Conservation (phyloP, 2,888 invertebrate genomes). For the Drosophila rubida region DNA sequence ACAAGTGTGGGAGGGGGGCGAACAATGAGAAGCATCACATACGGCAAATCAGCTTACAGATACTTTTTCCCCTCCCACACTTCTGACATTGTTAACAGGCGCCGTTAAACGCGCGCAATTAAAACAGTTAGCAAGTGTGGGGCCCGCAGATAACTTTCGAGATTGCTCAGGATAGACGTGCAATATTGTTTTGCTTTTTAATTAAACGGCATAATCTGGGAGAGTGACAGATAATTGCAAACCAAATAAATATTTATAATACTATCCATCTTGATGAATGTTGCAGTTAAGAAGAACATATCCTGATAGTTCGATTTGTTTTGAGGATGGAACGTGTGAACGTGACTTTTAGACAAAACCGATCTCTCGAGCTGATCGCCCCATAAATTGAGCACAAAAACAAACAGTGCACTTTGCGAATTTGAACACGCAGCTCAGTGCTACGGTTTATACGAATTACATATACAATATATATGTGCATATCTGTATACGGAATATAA, state of each 20-base stretch:
- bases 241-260: too few species aligned
- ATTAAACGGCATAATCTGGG: neutral
- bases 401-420: conserved; percentile 28
- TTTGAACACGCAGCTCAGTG: conserved; percentile 43
- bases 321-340: conserved; percentile 33
- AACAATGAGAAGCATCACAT: conserved; percentile 20
- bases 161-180: neutral
- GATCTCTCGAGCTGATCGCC: too few species aligned
- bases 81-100: conserved; percentile 11
- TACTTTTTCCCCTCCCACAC: conserved; percentile 12
- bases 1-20: neutral
- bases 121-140: neutral
- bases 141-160: neutral
- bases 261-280: neutral
- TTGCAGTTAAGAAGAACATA: neutral
- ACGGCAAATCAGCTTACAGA: conserved; percentile 37
- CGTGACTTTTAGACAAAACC: conserved; percentile 32
- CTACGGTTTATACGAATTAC: conserved; percentile 34
- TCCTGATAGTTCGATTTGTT: conserved; percentile 33
- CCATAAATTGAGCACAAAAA: conserved; percentile 28
- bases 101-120: conserved; percentile 19
- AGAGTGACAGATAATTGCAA: too few species aligned
- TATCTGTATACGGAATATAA: conserved; percentile 21
- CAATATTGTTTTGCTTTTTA: neutral
- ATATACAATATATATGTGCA: conserved; percentile 17